Evolutionary conservation across 2,888 invertebrate genomes (phyloP).

Genomic region (Hirtodrosophila duncani): DNA sequence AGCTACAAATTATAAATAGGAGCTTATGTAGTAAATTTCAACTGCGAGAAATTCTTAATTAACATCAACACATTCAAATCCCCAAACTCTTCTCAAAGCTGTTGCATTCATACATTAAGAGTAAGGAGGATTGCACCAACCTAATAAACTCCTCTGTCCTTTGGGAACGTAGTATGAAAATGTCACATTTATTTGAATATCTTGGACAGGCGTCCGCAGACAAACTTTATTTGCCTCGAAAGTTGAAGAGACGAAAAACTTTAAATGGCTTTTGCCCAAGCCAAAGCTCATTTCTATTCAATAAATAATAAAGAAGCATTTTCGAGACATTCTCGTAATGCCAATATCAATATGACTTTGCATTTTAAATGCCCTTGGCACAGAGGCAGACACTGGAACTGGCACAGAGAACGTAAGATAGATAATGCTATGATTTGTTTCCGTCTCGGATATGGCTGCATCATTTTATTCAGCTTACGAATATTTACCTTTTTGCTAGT

Average conservation of each 20-base stretch:
- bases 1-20: no score
- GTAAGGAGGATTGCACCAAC: no score
- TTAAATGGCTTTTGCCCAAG: slow-evolving; percentile 9
- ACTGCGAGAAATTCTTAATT: no score
- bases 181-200: slow-evolving; percentile 28
- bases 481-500: slow-evolving; percentile 1
- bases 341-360: neutral
- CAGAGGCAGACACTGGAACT: no score
- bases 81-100: no score
- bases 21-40: no score
- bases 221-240: slow-evolving; percentile 12
- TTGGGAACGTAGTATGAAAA: no score
- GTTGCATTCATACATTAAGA: no score
- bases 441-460: slow-evolving; percentile 17
- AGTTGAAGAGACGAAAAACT: slow-evolving; percentile 4
- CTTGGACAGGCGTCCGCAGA: neutral
- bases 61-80: no score
- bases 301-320: slow-evolving; percentile 31
- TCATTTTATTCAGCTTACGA: neutral
- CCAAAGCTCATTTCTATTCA: slow-evolving; percentile 30
- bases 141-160: no score
- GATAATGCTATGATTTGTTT: neutral
- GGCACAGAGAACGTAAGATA: no score
- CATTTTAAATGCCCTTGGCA: slow-evolving; percentile 4
- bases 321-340: neutral